Conservation (phyloP, 1,140 invertebrate genomes). For the Lutraria rhynchaena region DNA sequence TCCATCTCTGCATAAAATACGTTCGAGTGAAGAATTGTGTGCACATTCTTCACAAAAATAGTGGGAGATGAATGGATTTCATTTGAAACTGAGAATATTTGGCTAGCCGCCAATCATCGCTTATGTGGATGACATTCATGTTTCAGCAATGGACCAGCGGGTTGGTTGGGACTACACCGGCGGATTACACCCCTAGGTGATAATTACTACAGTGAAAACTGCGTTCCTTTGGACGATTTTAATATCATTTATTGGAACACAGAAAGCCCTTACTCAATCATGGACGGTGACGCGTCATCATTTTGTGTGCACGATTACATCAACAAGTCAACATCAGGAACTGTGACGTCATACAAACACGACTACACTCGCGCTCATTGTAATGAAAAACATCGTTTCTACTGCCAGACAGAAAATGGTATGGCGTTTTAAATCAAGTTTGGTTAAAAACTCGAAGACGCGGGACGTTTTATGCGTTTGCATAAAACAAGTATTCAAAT, state of each 20-base stretch:
- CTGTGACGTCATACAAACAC: background rate
- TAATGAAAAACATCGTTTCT: slow-evolving; percentile 19
- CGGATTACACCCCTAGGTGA: slow-evolving; percentile 3
- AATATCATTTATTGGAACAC: slow-evolving; percentile 30
- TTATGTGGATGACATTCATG: no score
- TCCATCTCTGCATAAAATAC: background rate
- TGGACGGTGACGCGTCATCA: background rate
- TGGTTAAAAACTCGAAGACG: no score
- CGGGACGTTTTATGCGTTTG: no score
- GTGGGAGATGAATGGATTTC: background rate
- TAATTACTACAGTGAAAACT: slow-evolving; percentile 19
- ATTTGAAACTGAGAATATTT: background rate
- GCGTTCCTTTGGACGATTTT: slow-evolving; percentile 7
- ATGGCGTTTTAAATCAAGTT: no score
- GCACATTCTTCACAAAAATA: background rate
- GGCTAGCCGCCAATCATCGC: background rate
- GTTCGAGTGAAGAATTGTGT: background rate
- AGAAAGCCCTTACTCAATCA: background rate
- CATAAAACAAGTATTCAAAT: no score
- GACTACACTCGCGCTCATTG: slow-evolving; percentile 24
- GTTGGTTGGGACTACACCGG: slow-evolving; percentile 31
- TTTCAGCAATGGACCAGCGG: slow-evolving; percentile 29
- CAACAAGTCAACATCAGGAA: background rate
- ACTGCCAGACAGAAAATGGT: slow-evolving; percentile 31
- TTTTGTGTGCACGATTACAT: slow-evolving; percentile 28